Percentiles rank a stretch among this genome's conserved stretches.
Conservation (phyloP, 2,113 vertebrate species). For the Gymnogyps californianus region DNA sequence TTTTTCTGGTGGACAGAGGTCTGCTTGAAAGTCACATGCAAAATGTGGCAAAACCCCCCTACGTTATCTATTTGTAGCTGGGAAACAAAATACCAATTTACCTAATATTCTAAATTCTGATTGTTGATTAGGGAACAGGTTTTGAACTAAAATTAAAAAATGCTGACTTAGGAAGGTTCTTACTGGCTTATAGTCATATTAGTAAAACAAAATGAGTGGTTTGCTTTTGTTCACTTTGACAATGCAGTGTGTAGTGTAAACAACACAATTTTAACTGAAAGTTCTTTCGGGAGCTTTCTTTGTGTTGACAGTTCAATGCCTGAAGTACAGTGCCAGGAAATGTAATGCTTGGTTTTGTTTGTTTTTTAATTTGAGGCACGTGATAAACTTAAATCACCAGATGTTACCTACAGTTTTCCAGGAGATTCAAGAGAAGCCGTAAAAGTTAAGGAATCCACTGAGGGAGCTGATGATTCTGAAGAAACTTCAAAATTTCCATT, state of each 20-base stretch:
- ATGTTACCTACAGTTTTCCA: background rate
- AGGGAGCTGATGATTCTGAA: background rate
- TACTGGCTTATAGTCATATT: background rate
- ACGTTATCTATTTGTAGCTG: background rate
- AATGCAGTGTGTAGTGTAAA: background rate
- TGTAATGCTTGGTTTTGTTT: background rate
- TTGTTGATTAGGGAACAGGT: background rate
- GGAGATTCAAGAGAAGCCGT: background rate
- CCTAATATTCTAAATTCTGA: background rate
- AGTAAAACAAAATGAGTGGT: background rate
- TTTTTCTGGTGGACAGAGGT: background rate
- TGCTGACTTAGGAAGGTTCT: background rate
- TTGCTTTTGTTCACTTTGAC: background rate
- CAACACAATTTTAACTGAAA: background rate
- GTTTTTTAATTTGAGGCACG: background rate
- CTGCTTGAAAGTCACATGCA: background rate
- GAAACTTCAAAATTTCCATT: background rate
- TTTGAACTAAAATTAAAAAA: background rate
- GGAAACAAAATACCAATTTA: background rate
- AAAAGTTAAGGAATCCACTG: background rate
- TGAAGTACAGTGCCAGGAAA: background rate
- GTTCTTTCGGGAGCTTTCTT: background rate
- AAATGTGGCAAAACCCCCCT: background rate
- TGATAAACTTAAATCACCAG: conserved; percentile 51
- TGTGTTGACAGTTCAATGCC: background rate